Conservation (phyloP, 2,113 vertebrate species). For the Neogale vison region DNA sequence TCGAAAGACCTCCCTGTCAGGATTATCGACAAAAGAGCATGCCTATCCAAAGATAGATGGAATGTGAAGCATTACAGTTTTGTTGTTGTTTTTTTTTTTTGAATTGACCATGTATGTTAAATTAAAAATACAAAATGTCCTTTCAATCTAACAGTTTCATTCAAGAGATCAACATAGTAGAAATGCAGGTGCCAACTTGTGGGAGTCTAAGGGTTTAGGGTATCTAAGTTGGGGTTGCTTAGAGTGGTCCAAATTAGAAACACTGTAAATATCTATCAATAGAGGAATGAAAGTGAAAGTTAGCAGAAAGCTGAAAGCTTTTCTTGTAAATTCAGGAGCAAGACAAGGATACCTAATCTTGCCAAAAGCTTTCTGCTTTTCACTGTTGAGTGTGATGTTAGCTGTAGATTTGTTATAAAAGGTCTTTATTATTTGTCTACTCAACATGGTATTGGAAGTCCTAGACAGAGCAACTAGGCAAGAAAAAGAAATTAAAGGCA, state of each 20-base stretch:
- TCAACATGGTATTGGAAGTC: background rate
- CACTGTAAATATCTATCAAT: background rate
- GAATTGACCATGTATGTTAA: background rate
- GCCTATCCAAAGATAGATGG: background rate
- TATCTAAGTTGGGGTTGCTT: background rate
- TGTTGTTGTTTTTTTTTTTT: no score
- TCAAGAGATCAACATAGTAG: background rate
- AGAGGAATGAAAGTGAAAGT: background rate
- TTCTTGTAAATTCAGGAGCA: background rate
- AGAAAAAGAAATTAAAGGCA: background rate
- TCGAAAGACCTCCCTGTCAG: background rate
- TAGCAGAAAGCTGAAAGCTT: background rate
- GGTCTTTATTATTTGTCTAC: background rate
- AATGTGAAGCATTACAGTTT: background rate
- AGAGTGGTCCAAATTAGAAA: background rate
- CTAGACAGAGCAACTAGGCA: background rate
- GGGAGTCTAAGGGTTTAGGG: background rate
- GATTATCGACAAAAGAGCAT: background rate
- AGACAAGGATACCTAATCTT: background rate
- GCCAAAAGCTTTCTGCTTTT: background rate
- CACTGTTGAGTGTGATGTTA: background rate
- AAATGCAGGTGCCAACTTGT: background rate
- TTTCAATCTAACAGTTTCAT: background rate
- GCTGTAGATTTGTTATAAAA: background rate
- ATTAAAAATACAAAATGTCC: background rate